phyloP scores from a whole-genome alignment of 1,140 invertebrate genomes.

The Heliconius nattereri region DNA sequence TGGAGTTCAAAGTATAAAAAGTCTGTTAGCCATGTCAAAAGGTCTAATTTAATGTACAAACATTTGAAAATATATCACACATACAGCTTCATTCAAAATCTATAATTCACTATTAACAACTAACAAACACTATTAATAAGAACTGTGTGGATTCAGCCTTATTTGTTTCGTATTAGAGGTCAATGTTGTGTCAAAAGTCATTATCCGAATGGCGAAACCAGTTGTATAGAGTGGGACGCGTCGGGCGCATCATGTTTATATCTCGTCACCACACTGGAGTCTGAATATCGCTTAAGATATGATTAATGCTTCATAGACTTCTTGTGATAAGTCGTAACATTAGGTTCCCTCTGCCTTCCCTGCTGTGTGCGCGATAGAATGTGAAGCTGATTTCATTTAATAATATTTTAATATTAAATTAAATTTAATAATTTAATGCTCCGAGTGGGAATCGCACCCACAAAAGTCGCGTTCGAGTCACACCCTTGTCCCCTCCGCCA shows the following conservation, averaged over 20 bases:
- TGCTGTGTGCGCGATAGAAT: no score
- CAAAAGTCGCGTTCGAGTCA: no score
- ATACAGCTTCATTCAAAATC: not conserved
- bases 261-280: not conserved
- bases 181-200: conserved; percentile 44
- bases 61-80: no score
- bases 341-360: no score
- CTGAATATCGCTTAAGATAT: not conserved
- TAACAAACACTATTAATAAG: not conserved
- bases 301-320: not conserved
- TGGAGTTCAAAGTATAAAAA: no score
- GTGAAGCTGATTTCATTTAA: no score
- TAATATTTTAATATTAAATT: no score
- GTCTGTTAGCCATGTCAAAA: no score
- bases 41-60: no score
- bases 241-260: conserved; percentile 26
- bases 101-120: not conserved
- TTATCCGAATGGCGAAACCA: conserved; percentile 37
- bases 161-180: conserved; percentile 36
- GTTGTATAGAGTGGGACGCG: conserved; percentile 23
- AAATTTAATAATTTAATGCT: no score
- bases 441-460: no score
- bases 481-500: no score
- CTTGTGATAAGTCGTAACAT: not conserved
- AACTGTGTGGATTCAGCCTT: conserved; percentile 17